A percentile compares a stretch with the other conserved stretches of the same genome.
Evolutionary conservation across 1,140 invertebrate species (phyloP).

Genomic region (Helicoverpa zea): DNA sequence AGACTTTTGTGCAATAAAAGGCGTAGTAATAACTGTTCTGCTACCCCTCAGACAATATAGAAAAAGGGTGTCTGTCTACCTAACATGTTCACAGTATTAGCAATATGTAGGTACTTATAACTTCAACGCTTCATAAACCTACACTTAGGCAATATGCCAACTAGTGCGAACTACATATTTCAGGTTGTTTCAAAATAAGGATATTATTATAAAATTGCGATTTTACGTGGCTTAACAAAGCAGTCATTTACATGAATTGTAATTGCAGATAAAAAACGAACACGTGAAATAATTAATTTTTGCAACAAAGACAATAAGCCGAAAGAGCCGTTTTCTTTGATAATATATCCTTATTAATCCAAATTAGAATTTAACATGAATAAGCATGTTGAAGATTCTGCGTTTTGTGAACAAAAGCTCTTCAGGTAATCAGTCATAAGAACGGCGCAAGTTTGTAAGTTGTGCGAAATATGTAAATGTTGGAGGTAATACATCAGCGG

Average conservation of each 20-base stretch:
- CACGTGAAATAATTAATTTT: neutral
- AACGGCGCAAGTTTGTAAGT: slow-evolving; percentile 41
- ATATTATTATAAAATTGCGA: neutral
- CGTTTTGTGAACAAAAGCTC: neutral
- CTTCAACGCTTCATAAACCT: neutral
- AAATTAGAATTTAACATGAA: neutral
- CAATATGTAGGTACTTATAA: neutral
- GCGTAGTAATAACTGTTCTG: too few species aligned
- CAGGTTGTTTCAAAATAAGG: neutral
- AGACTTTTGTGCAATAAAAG: too few species aligned
- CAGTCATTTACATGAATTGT: neutral
- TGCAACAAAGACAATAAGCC: neutral
- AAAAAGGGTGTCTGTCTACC: too few species aligned
- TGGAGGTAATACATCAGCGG: slow-evolving; percentile 45
- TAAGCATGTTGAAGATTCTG: neutral
- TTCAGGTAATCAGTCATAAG: slow-evolving; percentile 3
- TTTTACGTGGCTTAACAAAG: too few species aligned
- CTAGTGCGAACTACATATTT: neutral
- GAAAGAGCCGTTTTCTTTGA: neutral
- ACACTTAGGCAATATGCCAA: neutral
- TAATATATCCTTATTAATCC: neutral
- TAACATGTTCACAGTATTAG: too few species aligned
- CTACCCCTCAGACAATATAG: too few species aligned
- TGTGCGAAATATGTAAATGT: slow-evolving; percentile 50
- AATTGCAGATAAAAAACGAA: slow-evolving; percentile 8